These are phyloP conservation scores for Lasioglossum morio DNA, from an alignment of 2,888 invertebrate genomes.

Conservation along the genomic window DNA sequence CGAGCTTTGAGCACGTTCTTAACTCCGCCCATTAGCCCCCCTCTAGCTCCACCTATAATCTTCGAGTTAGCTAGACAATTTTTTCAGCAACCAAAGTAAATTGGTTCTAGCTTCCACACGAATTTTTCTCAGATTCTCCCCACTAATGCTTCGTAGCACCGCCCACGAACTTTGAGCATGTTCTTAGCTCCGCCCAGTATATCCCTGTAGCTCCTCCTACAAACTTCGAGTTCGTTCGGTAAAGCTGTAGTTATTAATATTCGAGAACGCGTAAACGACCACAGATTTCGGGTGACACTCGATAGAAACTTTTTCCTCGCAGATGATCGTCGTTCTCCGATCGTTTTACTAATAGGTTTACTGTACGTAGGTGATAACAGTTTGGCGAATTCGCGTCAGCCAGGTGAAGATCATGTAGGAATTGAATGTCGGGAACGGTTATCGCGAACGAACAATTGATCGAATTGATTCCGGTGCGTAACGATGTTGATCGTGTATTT, in stretches of 20 bases:
- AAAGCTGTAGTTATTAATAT: constrained; percentile 24
- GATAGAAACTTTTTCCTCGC: constrained; percentile 40
- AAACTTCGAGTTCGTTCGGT: constrained; percentile 17
- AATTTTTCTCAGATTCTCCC: background rate
- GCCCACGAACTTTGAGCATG: background rate
- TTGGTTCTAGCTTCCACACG: background rate
- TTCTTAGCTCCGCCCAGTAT: background rate
- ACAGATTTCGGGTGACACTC: constrained; percentile 5
- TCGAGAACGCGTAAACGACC: constrained; percentile 17
- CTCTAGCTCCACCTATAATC: background rate
- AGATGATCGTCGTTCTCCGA: constrained; percentile 24
- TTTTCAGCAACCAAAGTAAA: background rate
- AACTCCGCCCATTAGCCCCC: background rate
- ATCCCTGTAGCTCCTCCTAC: background rate
- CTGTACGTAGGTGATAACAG: constrained; percentile 20
- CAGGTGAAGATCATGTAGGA: constrained; percentile 50
- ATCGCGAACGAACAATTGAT: constrained; percentile 47
- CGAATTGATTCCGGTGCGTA: constrained; percentile 31
- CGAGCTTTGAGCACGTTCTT: background rate
- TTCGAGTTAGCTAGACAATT: background rate
- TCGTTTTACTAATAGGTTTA: constrained; percentile 44
- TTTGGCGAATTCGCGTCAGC: constrained; percentile 29
- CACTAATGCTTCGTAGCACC: background rate
- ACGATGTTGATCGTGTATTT: background rate
- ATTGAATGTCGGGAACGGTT: constrained; percentile 52